phyloP scores from a whole-genome alignment of 2,888 invertebrate species.

The Bellardia pandia region DNA sequence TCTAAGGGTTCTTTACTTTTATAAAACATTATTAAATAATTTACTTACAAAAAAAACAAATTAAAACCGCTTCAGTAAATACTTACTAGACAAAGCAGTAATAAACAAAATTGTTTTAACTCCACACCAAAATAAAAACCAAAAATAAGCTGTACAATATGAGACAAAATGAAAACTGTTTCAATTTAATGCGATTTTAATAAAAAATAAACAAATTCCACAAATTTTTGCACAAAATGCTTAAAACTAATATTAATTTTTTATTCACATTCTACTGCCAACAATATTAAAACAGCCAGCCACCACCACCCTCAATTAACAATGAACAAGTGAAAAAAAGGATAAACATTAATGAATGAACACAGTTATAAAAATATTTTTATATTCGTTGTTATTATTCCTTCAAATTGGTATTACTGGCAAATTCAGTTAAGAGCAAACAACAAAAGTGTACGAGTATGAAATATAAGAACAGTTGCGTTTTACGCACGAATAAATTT shows the following conservation, averaged over 20 bases:
- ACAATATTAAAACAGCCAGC: background rate
- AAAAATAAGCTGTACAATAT: background rate
- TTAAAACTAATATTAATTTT: slow-evolving; percentile 15
- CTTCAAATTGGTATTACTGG: slow-evolving; percentile 48
- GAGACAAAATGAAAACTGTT: background rate
- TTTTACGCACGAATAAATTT: slow-evolving; percentile 76
- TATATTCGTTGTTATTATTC: slow-evolving; percentile 39
- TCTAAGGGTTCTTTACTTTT: no score
- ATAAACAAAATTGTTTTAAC: background rate
- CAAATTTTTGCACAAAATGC: slow-evolving; percentile 35
- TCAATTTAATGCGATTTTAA: slow-evolving; percentile 62
- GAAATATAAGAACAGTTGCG: slow-evolving; percentile 56
- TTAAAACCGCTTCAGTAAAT: background rate
- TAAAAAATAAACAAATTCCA: slow-evolving; percentile 60
- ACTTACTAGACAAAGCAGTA: slow-evolving; percentile 29
- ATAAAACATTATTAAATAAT: background rate
- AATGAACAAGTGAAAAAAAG: slow-evolving; percentile 34
- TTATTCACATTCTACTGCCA: background rate
- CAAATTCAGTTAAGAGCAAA: slow-evolving; percentile 28
- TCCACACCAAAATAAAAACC: background rate
- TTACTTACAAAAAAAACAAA: background rate
- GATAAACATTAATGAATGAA: slow-evolving; percentile 69
- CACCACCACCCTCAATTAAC: background rate
- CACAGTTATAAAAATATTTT: slow-evolving; percentile 63
- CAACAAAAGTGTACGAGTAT: slow-evolving; percentile 12